Percentiles rank a stretch among this genome's conserved stretches.
These are phyloP conservation scores for Agapornis canus DNA, from an alignment of 2,797 vertebrate genomes.

Conservation along the genomic window DNA sequence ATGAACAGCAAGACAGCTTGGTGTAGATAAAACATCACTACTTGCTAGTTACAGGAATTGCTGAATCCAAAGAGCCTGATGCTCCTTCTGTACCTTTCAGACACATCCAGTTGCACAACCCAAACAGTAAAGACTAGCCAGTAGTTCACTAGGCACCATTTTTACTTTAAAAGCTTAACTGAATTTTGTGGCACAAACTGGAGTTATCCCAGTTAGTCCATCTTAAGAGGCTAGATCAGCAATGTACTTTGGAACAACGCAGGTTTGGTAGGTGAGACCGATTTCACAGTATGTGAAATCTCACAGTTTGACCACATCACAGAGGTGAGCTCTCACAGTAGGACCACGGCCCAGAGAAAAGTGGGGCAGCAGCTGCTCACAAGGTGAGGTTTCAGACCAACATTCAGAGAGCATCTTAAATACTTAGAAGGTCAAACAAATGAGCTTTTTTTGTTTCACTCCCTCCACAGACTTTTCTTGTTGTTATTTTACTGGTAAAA, in stretches of 20 bases:
- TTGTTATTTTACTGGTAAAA: conserved; percentile 17
- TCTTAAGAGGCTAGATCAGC: not conserved
- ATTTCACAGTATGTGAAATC: not conserved
- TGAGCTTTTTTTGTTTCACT: not conserved
- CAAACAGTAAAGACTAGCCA: not conserved
- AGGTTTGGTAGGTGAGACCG: not conserved
- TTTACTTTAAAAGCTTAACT: not conserved
- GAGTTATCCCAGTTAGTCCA: not conserved
- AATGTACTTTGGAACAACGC: not conserved
- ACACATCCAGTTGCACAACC: not conserved
- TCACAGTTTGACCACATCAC: not conserved
- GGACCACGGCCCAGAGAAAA: not conserved
- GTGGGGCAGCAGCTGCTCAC: not conserved
- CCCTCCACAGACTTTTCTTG: not conserved
- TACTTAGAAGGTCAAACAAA: conserved; percentile 1
- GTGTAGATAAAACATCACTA: not conserved
- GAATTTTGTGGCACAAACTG: not conserved
- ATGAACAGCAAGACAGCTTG: fast-evolving
- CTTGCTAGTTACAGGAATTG: fast-evolving
- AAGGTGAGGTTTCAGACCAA: not conserved
- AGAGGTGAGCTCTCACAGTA: not conserved
- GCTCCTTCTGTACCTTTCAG: not conserved
- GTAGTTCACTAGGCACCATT: not conserved
- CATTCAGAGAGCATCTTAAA: not conserved
- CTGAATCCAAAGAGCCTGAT: not conserved